These are phyloP conservation scores for Dryocosmus kuriphilus DNA, from an alignment of 2,888 invertebrate species.

Conservation along the genomic window DNA sequence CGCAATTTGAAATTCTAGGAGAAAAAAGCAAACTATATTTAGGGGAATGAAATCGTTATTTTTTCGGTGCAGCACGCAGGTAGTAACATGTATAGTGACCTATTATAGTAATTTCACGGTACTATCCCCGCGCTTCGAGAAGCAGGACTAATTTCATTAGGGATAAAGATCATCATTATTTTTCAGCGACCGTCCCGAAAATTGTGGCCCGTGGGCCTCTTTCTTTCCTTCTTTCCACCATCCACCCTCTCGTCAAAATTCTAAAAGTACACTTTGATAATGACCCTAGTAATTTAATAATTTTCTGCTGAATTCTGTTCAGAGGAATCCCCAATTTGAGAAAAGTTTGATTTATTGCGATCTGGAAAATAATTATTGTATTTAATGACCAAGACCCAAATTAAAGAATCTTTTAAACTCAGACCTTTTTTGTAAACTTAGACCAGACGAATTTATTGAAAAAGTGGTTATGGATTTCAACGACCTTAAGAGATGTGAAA, in stretches of 20 bases:
- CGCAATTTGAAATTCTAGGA: slow-evolving; percentile 72
- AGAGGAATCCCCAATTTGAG: slow-evolving; percentile 6
- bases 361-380: slow-evolving; percentile 17
- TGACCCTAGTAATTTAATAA: slow-evolving; percentile 23
- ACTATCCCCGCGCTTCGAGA: slow-evolving; percentile 70
- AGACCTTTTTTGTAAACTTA: background rate
- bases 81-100: slow-evolving; percentile 60
- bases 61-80: slow-evolving; percentile 50
- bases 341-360: slow-evolving; percentile 37
- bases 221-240: slow-evolving; percentile 54
- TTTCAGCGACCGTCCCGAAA: slow-evolving; percentile 67
- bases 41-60: slow-evolving; percentile 59
- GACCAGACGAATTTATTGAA: no score
- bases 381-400: background rate
- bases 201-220: slow-evolving; percentile 61
- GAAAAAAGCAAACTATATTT: slow-evolving; percentile 73
- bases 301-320: slow-evolving; percentile 11
- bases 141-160: slow-evolving; percentile 76
- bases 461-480: no score
- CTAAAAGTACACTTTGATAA: slow-evolving; percentile 22
- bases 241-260: slow-evolving; percentile 42
- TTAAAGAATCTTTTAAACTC: background rate
- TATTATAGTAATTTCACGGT: slow-evolving; percentile 77
- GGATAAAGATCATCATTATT: slow-evolving; percentile 77
- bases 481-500: no score